These are phyloP conservation scores for Ochropacha duplaris DNA, from an alignment of 2,888 invertebrate species.

Conservation along the genomic window DNA sequence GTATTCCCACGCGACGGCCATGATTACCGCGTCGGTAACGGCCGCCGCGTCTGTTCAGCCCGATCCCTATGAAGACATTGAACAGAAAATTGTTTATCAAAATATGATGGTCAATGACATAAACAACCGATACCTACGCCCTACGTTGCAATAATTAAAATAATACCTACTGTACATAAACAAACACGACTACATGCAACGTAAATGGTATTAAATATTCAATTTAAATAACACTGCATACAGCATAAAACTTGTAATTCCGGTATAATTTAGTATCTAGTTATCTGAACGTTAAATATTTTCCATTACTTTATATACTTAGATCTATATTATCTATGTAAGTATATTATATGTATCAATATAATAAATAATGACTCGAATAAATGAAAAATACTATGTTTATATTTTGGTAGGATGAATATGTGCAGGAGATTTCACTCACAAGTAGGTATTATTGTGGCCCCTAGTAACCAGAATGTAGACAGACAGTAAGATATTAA, in stretches of 20 bases:
- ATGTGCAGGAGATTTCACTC: background rate
- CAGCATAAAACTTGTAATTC: background rate
- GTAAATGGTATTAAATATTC: background rate
- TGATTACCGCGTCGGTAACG: slow-evolving; percentile 29
- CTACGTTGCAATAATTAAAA: background rate
- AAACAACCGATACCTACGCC: background rate
- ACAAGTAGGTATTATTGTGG: background rate
- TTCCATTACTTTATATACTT: background rate
- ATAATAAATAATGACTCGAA: background rate
- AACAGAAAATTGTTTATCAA: slow-evolving; percentile 3
- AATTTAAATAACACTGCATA: background rate
- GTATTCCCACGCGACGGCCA: slow-evolving; percentile 61
- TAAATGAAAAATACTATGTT: background rate
- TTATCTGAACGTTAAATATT: background rate
- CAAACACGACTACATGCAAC: background rate
- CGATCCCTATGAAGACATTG: slow-evolving; percentile 6
- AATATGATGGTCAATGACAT: background rate
- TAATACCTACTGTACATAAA: background rate
- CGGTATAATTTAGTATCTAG: background rate
- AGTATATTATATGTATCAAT: background rate
- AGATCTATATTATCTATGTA: background rate
- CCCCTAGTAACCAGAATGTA: background rate
- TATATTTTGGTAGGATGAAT: background rate
- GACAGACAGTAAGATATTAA: background rate
- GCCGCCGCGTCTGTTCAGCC: background rate